Base-by-base conservation (phyloP, 2,888 invertebrate species). In the Silvanus unidentatus region DNA sequence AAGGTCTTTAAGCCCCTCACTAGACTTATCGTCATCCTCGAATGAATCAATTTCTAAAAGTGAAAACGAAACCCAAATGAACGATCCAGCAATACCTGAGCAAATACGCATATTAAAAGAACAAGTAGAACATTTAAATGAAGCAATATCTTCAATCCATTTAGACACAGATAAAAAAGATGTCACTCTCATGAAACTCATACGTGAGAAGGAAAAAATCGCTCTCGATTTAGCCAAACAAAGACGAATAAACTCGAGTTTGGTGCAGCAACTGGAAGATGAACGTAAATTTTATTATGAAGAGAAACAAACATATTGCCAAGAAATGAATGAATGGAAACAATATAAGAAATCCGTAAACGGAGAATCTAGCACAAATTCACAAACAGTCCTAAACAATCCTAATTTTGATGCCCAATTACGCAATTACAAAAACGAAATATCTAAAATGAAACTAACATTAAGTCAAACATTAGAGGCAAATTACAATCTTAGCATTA, bases 251-350 rank as follows among this genome's bases (percentile, higher is more conserved):
- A 75, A 73, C 47, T 68, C 66, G 51, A 74, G 69, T 56, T 57
- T 79, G 46, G 69, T 72, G 51, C 74, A 77, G 64, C 77, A 79
- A 62, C 62, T 79, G 49, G 71, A 75, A 48, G 75, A 78, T 51
- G 78, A 79, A 65, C 70, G 77, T 59, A 71, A 70, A 46, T 76
- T 74, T 57, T 76, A 77, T 60, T 74, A 71, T 49, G 73, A 75
- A 56, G 77, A 78, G 59, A 79, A 78, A 54, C 74, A 77, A 52
- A 67, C 71, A 45, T 75, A 76, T 45, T 70, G 75, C 45, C 69
- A 74, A 39, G 77, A 78, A 63, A 72, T 72, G 69, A 73, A 69
- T 52, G 69, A 64, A 44, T 66, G 57, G 43, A 69, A 70, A 45
- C 65, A 66, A 52, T 50, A 68, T 29, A 68, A 63, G 47, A 54